Conservation (phyloP, 2,797 vertebrate species). For the Leucoraja ocellata region DNA sequence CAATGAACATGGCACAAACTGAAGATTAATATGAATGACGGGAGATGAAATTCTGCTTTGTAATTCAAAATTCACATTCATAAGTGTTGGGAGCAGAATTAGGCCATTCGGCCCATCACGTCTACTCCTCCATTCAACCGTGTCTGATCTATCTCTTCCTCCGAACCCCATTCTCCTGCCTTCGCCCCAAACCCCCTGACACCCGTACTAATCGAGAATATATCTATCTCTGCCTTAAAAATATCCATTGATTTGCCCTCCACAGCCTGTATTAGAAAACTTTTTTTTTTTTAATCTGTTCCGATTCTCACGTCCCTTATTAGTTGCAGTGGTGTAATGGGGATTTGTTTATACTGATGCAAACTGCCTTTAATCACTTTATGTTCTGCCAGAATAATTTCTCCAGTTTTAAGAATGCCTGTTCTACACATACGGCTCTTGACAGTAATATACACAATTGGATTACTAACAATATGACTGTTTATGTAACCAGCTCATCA, state of each 20-base stretch:
- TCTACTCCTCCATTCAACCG: too few species aligned
- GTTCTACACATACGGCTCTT: background rate
- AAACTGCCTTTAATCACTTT: slow-evolving; percentile 16
- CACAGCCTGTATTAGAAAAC: background rate
- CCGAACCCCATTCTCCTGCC: too few species aligned
- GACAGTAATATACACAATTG: slow-evolving; percentile 4
- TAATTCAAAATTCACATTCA: background rate
- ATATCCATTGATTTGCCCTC: too few species aligned
- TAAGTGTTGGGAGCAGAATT: too few species aligned
- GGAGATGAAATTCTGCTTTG: background rate
- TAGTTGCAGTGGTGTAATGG: background rate
- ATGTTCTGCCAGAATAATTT: slow-evolving; percentile 17
- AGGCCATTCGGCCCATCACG: too few species aligned
- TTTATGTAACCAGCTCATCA: background rate
- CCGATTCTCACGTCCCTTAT: background rate
- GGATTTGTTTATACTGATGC: background rate
- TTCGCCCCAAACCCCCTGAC: too few species aligned
- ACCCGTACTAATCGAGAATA: too few species aligned
- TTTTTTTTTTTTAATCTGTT: background rate
- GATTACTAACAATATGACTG: slow-evolving; percentile 12
- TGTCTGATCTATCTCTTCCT: too few species aligned
- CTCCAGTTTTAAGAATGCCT: background rate
- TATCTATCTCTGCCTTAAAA: too few species aligned
- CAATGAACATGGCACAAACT: background rate
- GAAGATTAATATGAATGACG: background rate